Evolutionary conservation across 1,140 invertebrate species (phyloP), one percentile per base, ranked within the genome.

Genomic region (Procambarus virginalis): DNA sequence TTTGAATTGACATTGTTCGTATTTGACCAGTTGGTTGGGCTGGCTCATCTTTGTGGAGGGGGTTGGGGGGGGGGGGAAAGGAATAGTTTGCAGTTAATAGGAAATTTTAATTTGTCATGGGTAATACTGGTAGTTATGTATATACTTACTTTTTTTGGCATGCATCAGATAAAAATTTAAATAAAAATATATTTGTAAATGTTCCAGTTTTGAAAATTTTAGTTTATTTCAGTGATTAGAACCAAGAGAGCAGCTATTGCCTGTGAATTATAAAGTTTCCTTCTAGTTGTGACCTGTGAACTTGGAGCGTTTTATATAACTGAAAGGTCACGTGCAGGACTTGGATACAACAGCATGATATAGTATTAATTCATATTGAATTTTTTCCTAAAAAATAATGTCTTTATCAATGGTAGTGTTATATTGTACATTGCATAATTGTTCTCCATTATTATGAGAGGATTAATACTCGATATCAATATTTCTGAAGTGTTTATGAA

Each of bases 211-310:
- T 64, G 12, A 64, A 20, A 34, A 64, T 17, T 20, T 17, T 17
- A 68, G 81, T 49, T 17, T 48, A 49, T 73, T 64, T 46, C n/a
- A 84, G 2, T 70, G 22, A 46, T 84, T 5, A 34, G n/a, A 73
- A 34, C n/a, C 6, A 73, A 73, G 22, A 73, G 22, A 68, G 64
- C 10, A 70, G 34, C 14, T 17, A 49, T 77, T 79, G 76, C 76
- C 84, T 55, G 22, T 78, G 75, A 64, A 45, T 78, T 75, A 86
- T 34, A 86, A 79, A 86, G 55, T 86, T 86, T 86, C 84, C 49
- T 78, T 64, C 58, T 48, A 58, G n/a, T 45, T 78, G 84, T 86
- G 84, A 76, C 84, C 84, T 86, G 75, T 34, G 45, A 17, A 60
- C 46, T 60, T 55, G 17, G 79, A 68, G 58, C 17, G 17, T 64